Percentiles rank a stretch among this genome's conserved stretches.
phyloP scores from a whole-genome alignment of 2,797 vertebrate species.

The Bovichtus diacanthus region DNA sequence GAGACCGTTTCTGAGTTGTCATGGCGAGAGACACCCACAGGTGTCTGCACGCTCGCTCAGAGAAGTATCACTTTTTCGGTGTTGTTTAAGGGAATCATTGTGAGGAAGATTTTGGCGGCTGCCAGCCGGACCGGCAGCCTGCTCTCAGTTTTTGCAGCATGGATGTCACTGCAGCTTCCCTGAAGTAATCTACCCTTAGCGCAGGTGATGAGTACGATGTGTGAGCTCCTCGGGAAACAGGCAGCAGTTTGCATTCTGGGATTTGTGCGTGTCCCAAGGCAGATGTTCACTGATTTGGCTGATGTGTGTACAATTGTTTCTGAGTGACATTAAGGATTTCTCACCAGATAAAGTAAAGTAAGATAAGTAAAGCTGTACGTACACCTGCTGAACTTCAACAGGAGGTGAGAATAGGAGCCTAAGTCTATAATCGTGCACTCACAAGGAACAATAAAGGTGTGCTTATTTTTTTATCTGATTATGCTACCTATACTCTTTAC shows the following conservation, averaged over 20 bases:
- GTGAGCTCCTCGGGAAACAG: slow-evolving; percentile 34
- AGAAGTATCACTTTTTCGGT: slow-evolving; percentile 60
- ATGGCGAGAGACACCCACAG: slow-evolving; percentile 64
- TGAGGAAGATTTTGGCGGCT: slow-evolving; percentile 17
- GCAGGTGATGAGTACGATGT: slow-evolving; percentile 37
- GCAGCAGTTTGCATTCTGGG: slow-evolving; percentile 36
- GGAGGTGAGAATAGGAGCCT: slow-evolving; percentile 23
- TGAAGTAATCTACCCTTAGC: slow-evolving; percentile 27
- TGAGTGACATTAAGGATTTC: slow-evolving; percentile 1
- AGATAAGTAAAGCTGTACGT: slow-evolving; percentile 19
- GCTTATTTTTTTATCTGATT: slow-evolving; percentile 4
- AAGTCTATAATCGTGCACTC: slow-evolving; percentile 13
- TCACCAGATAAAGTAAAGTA: slow-evolving; percentile 12
- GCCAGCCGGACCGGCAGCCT: slow-evolving; percentile 1
- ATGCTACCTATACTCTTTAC: background rate
- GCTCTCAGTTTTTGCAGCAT: slow-evolving; percentile 27
- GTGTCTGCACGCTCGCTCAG: slow-evolving; percentile 48
- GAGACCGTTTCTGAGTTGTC: slow-evolving; percentile 54
- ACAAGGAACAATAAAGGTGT: background rate
- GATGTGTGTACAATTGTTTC: slow-evolving; percentile 26
- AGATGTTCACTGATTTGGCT: slow-evolving; percentile 44
- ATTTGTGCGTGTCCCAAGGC: slow-evolving; percentile 28
- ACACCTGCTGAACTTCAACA: slow-evolving; percentile 43
- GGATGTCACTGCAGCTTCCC: slow-evolving; percentile 35
- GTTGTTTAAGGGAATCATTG: slow-evolving; percentile 43